These are phyloP conservation scores for Fopius arisanus DNA, from an alignment of 1,140 invertebrate genomes.

Conservation along the genomic window DNA sequence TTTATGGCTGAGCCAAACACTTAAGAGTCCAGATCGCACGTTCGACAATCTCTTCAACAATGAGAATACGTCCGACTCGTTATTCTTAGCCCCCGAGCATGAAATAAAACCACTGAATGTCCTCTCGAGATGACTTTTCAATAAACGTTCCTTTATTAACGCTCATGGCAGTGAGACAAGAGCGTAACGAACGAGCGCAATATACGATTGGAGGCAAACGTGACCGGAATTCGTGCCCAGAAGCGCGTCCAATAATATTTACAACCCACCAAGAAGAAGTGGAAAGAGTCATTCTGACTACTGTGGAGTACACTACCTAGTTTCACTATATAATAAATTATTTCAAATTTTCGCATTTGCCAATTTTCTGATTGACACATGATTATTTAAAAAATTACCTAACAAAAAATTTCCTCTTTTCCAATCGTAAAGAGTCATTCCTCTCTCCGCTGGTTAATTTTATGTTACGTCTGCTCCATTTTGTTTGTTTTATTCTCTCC, in stretches of 20 bases:
- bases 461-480: background rate
- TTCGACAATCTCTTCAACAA: background rate
- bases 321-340: too few species aligned
- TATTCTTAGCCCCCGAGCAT: background rate
- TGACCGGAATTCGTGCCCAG: conserved; percentile 22
- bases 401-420: too few species aligned
- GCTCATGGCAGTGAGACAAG: conserved; percentile 14
- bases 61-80: background rate
- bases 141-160: conserved; percentile 13
- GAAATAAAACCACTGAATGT: background rate
- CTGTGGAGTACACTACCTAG: too few species aligned
- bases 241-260: conserved; percentile 51
- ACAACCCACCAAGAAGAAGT: conserved; percentile 33
- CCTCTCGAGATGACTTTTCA: conserved; percentile 6
- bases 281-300: background rate
- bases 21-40: too few species aligned
- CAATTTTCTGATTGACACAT: too few species aligned
- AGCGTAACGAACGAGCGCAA: conserved; percentile 16
- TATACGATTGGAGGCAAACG: conserved; percentile 11
- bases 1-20: too few species aligned
- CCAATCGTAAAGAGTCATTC: background rate
- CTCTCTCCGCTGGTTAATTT: background rate
- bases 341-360: too few species aligned
- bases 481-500: background rate
- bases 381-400: too few species aligned